Evolutionary conservation across 2,888 invertebrate species (phyloP).

Genomic region (Habroteleia sp.): DNA sequence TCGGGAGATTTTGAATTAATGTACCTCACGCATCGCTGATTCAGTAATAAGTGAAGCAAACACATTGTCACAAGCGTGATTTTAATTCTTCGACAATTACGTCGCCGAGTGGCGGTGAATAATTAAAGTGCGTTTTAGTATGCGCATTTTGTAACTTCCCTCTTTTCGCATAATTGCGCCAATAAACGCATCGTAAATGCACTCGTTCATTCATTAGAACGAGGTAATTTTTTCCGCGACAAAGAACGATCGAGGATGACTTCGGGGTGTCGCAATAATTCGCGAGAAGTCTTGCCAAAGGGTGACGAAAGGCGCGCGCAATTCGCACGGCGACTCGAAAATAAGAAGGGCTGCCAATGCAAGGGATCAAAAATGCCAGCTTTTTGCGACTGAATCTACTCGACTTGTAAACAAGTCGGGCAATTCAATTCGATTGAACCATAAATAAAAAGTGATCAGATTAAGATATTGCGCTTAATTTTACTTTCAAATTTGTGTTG

Average conservation of each 20-base stretch:
- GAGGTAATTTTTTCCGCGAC: slow-evolving; percentile 10
- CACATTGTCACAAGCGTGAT: slow-evolving; percentile 52
- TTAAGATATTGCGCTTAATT: no score
- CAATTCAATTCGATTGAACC: no score
- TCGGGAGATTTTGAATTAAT: slow-evolving; percentile 49
- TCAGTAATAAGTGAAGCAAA: slow-evolving; percentile 58
- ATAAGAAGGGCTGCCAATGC: no score
- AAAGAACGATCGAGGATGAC: slow-evolving; percentile 17
- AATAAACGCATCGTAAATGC: slow-evolving; percentile 39
- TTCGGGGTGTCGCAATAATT: slow-evolving; percentile 24
- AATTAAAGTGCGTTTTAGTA: slow-evolving; percentile 41
- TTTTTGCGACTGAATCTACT: no score
- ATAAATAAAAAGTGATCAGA: no score
- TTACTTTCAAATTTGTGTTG: no score
- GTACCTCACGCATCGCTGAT: slow-evolving; percentile 53
- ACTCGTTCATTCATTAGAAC: slow-evolving; percentile 22
- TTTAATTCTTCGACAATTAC: slow-evolving; percentile 50
- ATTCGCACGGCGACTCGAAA: no score
- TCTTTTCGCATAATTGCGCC: slow-evolving; percentile 42
- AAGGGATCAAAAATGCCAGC: no score
- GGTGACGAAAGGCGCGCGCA: no score
- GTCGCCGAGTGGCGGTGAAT: slow-evolving; percentile 54
- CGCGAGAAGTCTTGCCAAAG: not conserved
- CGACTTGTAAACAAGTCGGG: no score
- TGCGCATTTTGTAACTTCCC: slow-evolving; percentile 54